phyloP scores from a whole-genome alignment of 2,888 invertebrate species.

The Dasypolia templi region DNA sequence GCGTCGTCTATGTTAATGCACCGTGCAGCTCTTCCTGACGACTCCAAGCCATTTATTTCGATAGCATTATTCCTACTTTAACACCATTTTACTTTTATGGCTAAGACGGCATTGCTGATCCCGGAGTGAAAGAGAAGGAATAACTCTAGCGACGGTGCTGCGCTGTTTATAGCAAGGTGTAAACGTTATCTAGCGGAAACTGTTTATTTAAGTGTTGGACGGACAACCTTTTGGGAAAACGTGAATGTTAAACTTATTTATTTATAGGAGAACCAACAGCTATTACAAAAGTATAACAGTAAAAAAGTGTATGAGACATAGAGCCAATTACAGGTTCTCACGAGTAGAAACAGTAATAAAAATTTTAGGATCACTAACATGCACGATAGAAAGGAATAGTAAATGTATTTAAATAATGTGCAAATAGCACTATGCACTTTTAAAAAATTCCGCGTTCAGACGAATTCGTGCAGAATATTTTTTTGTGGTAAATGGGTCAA shows the following conservation, averaged over 20 bases:
- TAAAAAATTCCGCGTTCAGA: too few species aligned
- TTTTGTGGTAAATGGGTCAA: too few species aligned
- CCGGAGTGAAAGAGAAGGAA: conserved; percentile 28
- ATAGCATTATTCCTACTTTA: conserved; percentile 59
- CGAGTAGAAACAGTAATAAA: too few species aligned
- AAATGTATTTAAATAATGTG: too few species aligned
- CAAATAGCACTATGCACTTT: too few species aligned
- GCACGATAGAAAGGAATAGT: too few species aligned
- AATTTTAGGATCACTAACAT: too few species aligned
- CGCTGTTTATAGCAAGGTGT: conserved; percentile 40
- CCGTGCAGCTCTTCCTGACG: conserved; percentile 29
- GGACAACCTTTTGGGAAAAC: conserved; percentile 18
- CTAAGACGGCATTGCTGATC: conserved; percentile 25
- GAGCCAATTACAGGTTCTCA: too few species aligned
- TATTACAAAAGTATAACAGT: too few species aligned
- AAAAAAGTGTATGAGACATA: too few species aligned
- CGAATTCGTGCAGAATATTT: too few species aligned
- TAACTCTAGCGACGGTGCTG: conserved; percentile 17
- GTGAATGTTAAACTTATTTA: neutral
- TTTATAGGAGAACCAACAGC: too few species aligned
- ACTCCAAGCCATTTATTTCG: conserved; percentile 51
- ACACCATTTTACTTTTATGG: conserved; percentile 62
- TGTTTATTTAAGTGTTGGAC: conserved; percentile 23
- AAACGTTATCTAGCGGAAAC: conserved; percentile 57
- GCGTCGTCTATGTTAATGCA: conserved; percentile 52